Percentiles rank a stretch among this genome's conserved stretches.
phyloP scores from a whole-genome alignment of 2,797 vertebrate genomes.

The Nyctibius grandis region DNA sequence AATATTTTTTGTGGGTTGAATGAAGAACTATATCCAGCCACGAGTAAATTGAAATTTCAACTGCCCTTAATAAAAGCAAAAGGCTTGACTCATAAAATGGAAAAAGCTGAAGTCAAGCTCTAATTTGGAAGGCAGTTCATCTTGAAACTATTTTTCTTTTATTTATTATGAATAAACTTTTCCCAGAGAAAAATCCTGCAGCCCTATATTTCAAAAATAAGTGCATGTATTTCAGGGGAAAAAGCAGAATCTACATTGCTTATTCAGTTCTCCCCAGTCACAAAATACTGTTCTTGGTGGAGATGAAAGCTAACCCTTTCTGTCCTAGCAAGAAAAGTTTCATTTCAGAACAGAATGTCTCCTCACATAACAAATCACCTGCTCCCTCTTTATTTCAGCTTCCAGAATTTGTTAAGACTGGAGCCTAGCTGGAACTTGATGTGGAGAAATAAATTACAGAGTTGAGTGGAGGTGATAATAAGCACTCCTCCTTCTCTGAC shows the following conservation, averaged over 20 bases:
- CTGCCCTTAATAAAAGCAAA: background rate
- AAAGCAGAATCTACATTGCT: background rate
- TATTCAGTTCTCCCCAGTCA: background rate
- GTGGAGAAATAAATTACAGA: background rate
- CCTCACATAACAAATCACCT: background rate
- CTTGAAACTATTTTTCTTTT: conserved; percentile 1
- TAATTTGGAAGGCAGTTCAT: background rate
- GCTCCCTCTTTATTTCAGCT: background rate
- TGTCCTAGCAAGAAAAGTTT: background rate
- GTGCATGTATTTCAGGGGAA: background rate
- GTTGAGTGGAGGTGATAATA: background rate
- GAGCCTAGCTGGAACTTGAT: background rate
- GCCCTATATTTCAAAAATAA: background rate
- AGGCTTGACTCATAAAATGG: background rate
- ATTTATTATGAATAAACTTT: conserved; percentile 1
- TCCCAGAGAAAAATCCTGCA: background rate
- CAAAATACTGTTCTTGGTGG: background rate
- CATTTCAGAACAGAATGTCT: background rate
- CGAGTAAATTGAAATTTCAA: background rate
- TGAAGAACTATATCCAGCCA: background rate
- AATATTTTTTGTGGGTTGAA: background rate
- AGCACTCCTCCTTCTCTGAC: background rate
- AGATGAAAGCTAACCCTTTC: background rate
- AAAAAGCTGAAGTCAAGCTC: background rate
- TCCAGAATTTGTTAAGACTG: background rate